Evolutionary conservation across 2,113 vertebrate species (phyloP).

Genomic region (Prunella himalayana): DNA sequence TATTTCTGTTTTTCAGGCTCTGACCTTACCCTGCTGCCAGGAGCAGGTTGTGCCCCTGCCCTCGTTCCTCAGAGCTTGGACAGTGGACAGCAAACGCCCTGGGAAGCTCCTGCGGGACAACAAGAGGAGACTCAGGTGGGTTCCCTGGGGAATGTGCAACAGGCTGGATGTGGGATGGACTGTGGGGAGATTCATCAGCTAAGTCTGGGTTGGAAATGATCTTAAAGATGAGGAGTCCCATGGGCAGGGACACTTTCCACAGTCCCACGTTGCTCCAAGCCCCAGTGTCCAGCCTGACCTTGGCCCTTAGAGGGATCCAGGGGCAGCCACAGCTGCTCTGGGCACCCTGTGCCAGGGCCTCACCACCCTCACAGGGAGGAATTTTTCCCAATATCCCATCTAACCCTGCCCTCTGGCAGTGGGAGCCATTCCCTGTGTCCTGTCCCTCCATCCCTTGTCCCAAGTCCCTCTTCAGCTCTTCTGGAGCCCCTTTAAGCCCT

Average conservation of each 20-base stretch:
- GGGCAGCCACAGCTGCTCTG: not conserved
- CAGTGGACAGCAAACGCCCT: slow-evolving; percentile 74
- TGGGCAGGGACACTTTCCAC: not conserved
- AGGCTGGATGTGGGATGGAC: not conserved
- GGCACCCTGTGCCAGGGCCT: not conserved
- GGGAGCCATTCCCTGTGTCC: not conserved
- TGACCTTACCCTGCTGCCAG: slow-evolving; percentile 77
- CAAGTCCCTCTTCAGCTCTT: not conserved
- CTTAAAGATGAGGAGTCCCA: not conserved
- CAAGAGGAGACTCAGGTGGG: slow-evolving; percentile 79
- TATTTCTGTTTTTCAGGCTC: slow-evolving; percentile 64
- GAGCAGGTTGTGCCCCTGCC: slow-evolving; percentile 69
- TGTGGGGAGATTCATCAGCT: not conserved
- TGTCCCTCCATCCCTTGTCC: not conserved
- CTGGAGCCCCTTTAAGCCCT: not conserved
- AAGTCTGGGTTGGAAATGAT: not conserved
- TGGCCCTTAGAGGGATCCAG: not conserved
- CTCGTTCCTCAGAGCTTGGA: slow-evolving; percentile 85
- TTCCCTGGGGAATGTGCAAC: accelerated
- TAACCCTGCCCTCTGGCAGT: accelerated
- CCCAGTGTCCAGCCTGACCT: not conserved
- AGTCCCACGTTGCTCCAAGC: not conserved
- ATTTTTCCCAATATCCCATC: not conserved
- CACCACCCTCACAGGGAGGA: accelerated
- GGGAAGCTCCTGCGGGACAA: slow-evolving; percentile 77